Evolutionary conservation across 2,113 vertebrate genomes (phyloP).

Genomic region (Pteruthius melanotis): DNA sequence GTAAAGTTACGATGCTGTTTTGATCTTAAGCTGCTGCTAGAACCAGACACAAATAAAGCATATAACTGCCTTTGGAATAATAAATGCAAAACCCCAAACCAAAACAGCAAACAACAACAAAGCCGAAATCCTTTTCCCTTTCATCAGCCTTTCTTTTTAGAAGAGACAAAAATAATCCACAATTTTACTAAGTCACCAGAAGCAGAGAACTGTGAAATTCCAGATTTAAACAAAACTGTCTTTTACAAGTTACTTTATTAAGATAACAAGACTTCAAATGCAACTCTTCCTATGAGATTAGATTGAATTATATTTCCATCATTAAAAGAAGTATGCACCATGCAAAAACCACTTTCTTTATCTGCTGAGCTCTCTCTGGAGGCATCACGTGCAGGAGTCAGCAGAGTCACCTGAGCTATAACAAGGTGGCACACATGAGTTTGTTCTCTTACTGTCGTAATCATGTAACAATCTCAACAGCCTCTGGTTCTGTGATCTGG

Average conservation of each 20-base stretch:
- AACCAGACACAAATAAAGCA: neutral
- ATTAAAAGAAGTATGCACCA: neutral
- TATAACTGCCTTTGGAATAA: neutral
- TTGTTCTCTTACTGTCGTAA: neutral
- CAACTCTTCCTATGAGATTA: neutral
- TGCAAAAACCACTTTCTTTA: neutral
- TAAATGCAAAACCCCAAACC: neutral
- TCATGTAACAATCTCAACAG: neutral
- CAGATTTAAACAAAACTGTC: neutral
- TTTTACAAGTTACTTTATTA: neutral
- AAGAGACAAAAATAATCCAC: neutral
- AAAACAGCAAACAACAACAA: neutral
- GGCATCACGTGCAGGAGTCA: neutral
- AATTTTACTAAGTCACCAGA: neutral
- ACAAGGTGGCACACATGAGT: rapidly evolving
- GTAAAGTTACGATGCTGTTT: conserved; percentile 44
- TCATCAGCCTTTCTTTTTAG: neutral
- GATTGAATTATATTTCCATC: neutral
- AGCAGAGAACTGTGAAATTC: neutral
- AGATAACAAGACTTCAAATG: neutral
- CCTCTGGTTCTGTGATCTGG: neutral
- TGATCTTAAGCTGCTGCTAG: neutral
- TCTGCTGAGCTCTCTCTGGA: neutral
- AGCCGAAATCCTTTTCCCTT: neutral
- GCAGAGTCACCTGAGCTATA: neutral